Evolutionary conservation across 2,113 vertebrate species (phyloP).

Genomic region (Etia nguti): DNA sequence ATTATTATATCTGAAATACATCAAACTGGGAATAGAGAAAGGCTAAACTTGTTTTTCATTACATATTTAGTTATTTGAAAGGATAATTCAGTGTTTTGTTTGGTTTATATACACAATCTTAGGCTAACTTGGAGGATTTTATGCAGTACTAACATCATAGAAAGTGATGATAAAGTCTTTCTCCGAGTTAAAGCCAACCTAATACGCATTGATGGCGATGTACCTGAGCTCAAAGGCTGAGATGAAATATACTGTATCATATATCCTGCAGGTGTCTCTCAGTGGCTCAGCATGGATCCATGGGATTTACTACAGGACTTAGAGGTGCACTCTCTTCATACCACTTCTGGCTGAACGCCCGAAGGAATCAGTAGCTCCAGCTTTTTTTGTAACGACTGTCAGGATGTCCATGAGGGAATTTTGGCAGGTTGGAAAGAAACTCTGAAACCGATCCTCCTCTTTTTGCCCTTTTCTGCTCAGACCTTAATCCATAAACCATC

Average conservation of each 20-base stretch:
- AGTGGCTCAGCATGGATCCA: constrained; percentile 33
- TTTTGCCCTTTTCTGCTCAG: constrained; percentile 29
- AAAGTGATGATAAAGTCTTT: neutral
- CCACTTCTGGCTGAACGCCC: constrained; percentile 52
- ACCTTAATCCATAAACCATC: constrained; percentile 68
- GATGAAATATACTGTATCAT: constrained; percentile 58
- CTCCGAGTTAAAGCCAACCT: neutral
- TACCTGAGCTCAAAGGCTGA: constrained; percentile 31
- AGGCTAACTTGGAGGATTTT: neutral
- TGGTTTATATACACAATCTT: neutral
- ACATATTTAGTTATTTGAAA: neutral
- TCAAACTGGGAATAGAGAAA: neutral
- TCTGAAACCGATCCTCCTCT: constrained; percentile 60
- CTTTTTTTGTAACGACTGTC: constrained; percentile 42
- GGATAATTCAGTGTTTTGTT: neutral
- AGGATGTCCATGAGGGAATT: constrained; percentile 41
- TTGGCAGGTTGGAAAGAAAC: constrained; percentile 63
- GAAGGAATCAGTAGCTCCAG: constrained; percentile 51
- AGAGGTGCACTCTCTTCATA: constrained; percentile 49
- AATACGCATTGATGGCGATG: constrained; percentile 19
- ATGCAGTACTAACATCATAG: neutral
- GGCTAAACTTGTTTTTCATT: neutral
- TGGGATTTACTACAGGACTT: constrained; percentile 58
- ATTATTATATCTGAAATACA: neutral
- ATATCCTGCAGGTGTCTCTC: constrained; percentile 63